phyloP scores from a whole-genome alignment of 92 coral and sea anemone genomes.

The Siderastrea siderea region DNA sequence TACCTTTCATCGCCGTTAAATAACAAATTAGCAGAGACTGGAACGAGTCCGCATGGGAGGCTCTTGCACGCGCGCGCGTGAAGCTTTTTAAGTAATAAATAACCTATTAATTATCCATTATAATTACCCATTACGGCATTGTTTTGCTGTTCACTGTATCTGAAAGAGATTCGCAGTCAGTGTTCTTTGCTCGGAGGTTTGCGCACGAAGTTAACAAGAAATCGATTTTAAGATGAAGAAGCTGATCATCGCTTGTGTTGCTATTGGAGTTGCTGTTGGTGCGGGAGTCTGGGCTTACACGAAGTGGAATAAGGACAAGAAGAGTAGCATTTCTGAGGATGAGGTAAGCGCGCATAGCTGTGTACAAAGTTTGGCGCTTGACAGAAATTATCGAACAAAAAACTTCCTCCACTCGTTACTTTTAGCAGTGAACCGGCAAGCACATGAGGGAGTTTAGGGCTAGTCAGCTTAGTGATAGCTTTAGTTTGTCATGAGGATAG shows the following conservation, averaged over 20 bases:
- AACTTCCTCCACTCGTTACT: neutral
- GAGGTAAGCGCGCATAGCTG: neutral
- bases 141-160: neutral
- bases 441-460: too few relatives aligned
- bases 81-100: too few relatives aligned
- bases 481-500: too few relatives aligned
- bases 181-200: neutral
- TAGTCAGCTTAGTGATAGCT: too few relatives aligned
- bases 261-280: conserved; percentile 6
- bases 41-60: too few relatives aligned
- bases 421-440: too few relatives aligned
- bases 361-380: neutral
- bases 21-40: too few relatives aligned
- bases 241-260: neutral
- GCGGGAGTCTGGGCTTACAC: conserved; percentile 18
- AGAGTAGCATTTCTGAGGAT: neutral
- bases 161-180: neutral
- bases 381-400: neutral
- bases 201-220: neutral
- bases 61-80: too few relatives aligned
- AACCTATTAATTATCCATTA: neutral
- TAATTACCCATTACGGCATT: neutral
- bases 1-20: too few relatives aligned
- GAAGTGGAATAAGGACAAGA: neutral
- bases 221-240: neutral